Evolutionary conservation across 2,797 vertebrate species (phyloP), one percentile per base, ranked within the genome.

Genomic region (Artibeus lituratus): DNA sequence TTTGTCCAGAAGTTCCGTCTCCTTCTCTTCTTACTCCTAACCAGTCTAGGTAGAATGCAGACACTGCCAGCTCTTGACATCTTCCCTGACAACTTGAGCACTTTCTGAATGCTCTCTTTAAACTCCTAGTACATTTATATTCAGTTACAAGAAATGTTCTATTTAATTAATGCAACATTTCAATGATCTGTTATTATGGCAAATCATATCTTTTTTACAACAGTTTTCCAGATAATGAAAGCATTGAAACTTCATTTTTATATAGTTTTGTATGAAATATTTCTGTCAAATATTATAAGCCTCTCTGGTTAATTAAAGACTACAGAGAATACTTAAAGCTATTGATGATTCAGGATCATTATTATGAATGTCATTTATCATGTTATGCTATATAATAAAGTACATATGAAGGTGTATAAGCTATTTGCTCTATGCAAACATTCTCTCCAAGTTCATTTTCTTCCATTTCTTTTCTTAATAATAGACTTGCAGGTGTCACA

Each of bases 181-280:
- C 21, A 80, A 47, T 74, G 72, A 24, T 70, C 49, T 88, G 5
- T 57, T 95, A 55, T 57, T 82, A 10, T 65, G 72, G 47, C 10
- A 89, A 74, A 95, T 67, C 9, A 24, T 9, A 19, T 76, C 59
- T 5, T 73, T 86, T 76, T 93, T 39, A 69, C 5, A 87, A 92
- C 44, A 47, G 7, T 70, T 94, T 94, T 91, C 57, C 10, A 77
- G n/a, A 87, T 85, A 78, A 93, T 84, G 35, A 93, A 39, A 84
- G n/a, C 70, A 87, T 6, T 55, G 51, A 82, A 88, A 84, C 3
- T 4, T 74, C 22, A 81, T 69, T 87, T 90, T 87, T 87, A 69
- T 70, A 35, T 73, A 74, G 51, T 85, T 81, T 83, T 81, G 9
- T 9, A 24, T 70, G 62, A 57, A 85, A 72, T 65, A 91, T 80